Base-by-base conservation (phyloP, 2,113 vertebrate genomes). In the Pterocles orientalis region DNA sequence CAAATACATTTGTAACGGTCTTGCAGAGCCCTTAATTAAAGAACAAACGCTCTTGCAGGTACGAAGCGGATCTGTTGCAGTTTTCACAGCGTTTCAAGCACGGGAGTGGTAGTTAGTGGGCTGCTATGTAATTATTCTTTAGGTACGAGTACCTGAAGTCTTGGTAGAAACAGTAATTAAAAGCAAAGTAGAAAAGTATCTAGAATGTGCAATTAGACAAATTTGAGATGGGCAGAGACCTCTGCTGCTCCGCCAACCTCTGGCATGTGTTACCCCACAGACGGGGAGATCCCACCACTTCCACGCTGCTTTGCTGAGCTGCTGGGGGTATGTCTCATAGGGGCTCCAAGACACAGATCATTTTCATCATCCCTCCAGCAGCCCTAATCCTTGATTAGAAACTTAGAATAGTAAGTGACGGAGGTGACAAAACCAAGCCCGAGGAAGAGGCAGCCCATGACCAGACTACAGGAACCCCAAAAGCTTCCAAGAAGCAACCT, bases 301-400 rank as follows among this genome's bases (percentile, higher is more conserved):
- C 45, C 43, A 4, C 6, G 0, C 9, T 1, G 31, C 58, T 29
- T 19, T 19, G n/a, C 43, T 36, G 3, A 18, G 8, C 45, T n/a
- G 7, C 6, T 3, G 21, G 11, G 45, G 31, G 6, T 5, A 3
- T 1, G 3, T 21, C 56, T 61, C 8, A 0, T 1, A 14, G 5
- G 7, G 13, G 18, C 31, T 20, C 39, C 2, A 9, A 36, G 12
- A 33, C 14, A 10, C 7, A 17, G 14, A 36, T 8, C 5, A 24
- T 36, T 10, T 9, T 36, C 39, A 18, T 33, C 43, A 41, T 12
- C 39, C 53, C 41, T 51, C 60, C 56, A 73, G 24, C 24, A 58
- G 26, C 25, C 31, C n/a, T 21, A 36, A 41, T 24, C 17, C 75
- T 34, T 36, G 26, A 25, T 10, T 14, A 36, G 48, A 66, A 57